Conservation (phyloP, 2,113 vertebrate genomes). For the Eclectus roratus region DNA sequence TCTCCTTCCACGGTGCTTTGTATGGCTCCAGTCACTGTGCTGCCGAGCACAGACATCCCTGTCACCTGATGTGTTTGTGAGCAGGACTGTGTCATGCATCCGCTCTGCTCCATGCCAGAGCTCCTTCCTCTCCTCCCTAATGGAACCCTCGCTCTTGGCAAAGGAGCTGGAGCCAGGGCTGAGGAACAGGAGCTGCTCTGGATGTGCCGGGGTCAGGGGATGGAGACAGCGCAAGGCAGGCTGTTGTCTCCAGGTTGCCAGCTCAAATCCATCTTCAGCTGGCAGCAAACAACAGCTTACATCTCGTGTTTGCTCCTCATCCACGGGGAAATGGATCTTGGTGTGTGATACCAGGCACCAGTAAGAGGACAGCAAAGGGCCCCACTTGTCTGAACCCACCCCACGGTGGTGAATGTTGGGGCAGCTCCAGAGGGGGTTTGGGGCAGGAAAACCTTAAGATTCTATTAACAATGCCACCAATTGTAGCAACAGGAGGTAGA, state of each 20-base stretch:
- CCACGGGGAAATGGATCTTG: neutral
- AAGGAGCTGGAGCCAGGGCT: neutral
- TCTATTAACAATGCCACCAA: neutral
- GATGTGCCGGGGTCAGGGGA: neutral
- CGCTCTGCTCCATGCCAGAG: slow-evolving; percentile 20
- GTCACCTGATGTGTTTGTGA: neutral
- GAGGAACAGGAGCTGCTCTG: neutral
- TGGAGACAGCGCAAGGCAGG: neutral
- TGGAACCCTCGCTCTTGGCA: neutral
- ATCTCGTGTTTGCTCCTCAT: no score
- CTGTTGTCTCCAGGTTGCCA: neutral
- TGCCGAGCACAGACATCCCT: neutral
- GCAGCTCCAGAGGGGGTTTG: neutral
- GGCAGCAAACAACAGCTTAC: neutral
- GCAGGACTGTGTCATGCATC: neutral
- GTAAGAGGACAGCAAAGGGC: neutral
- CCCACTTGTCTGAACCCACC: neutral
- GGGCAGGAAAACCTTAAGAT: neutral
- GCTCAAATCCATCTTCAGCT: neutral
- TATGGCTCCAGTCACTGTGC: neutral
- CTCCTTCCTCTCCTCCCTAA: neutral
- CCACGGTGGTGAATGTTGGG: rapidly evolving
- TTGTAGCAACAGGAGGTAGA: neutral
- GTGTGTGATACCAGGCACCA: neutral
- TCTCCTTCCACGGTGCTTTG: neutral